Base-by-base conservation (phyloP, 2,888 invertebrate genomes). In the Cynaeus angustus region DNA sequence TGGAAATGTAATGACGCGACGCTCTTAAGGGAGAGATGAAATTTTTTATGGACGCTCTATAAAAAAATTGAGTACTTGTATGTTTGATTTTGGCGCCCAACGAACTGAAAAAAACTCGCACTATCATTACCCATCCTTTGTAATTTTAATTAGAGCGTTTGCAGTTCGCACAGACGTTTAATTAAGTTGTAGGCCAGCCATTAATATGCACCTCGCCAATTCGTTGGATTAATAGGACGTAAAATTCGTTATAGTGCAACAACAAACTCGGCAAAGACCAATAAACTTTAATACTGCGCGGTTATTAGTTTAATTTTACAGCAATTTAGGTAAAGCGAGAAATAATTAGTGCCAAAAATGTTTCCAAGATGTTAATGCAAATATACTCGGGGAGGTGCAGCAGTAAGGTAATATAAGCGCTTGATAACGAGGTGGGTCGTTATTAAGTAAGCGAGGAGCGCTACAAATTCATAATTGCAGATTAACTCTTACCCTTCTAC, bases 261-360 rank as follows among this genome's bases (percentile, higher is more conserved):
- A 56, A 55, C 16, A 41, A 41, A 41, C 41, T 41, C 21, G n/a
- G 26, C 43, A 12, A n/a, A 53, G 48, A 26, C 58, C 30, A 67
- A 61, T 61, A 41, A 67, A 61, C 52, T 61, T 53, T 61, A 67
- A 67, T 67, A 59, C 61, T 53, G 33, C 45, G 12, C 30, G 67
- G 67, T 67, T 67, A 67, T 67, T 67, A 59, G 59, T 67, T 67
- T 41, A 67, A 67, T 58, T 67, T 61, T 67, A 53, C 45, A 46
- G 59, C 59, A 16, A 33, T 59, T 59, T 59, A 59, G 59, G 68
- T 68, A 62, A 37, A 69, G 68, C 56, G 68, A 65, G 64, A 69
- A 69, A 69, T 69, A 69, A 69, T 69, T 69, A 65, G 14, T 56
- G 21, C 68, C 68, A 69, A 69, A 69, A 69, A 69, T 69, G 68